Evolutionary conservation across 2,888 invertebrate genomes (phyloP).

Genomic region (Hirtodrosophila confusa): DNA sequence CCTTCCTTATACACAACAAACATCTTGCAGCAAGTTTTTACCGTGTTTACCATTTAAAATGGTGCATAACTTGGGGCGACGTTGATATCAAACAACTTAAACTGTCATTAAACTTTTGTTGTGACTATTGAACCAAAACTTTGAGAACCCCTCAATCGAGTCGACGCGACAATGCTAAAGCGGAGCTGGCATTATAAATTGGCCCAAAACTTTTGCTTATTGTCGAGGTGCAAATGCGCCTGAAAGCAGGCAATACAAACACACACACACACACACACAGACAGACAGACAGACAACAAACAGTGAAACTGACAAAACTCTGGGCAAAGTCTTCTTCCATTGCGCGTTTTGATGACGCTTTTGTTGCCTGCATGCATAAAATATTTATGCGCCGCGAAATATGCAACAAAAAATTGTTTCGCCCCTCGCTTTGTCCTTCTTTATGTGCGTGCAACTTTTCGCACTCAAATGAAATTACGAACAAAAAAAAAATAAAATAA

Average conservation of each 20-base stretch:
- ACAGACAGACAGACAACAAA: conserved; percentile 4
- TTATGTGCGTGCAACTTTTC: conserved; percentile 76
- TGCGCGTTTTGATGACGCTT: conserved; percentile 67
- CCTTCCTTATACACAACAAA: neutral
- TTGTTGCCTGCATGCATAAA: conserved; percentile 75
- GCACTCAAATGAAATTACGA: conserved; percentile 81
- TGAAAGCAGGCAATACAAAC: conserved; percentile 45
- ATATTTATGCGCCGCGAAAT: conserved; percentile 75
- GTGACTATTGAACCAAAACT: conserved; percentile 60
- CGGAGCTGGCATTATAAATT: conserved; percentile 59
- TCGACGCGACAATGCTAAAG: conserved; percentile 64
- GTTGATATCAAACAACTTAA: conserved; percentile 76
- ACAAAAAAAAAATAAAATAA: conserved; percentile 30
- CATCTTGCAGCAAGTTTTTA: conserved; percentile 17
- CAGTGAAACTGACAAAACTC: conserved; percentile 24
- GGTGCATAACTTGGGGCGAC: conserved; percentile 44
- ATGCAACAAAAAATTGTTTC: conserved; percentile 66
- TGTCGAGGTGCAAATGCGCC: conserved; percentile 71
- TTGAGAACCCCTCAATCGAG: conserved; percentile 55
- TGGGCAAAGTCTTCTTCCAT: conserved; percentile 37
- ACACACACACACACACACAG: conserved; percentile 4
- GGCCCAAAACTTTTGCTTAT: conserved; percentile 63
- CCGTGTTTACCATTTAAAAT: conserved; percentile 41
- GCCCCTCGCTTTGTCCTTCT: conserved; percentile 10
- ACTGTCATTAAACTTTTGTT: conserved; percentile 82